These are phyloP conservation scores for Amiota communis DNA, from an alignment of 2,888 invertebrate genomes.

Conservation along the genomic window DNA sequence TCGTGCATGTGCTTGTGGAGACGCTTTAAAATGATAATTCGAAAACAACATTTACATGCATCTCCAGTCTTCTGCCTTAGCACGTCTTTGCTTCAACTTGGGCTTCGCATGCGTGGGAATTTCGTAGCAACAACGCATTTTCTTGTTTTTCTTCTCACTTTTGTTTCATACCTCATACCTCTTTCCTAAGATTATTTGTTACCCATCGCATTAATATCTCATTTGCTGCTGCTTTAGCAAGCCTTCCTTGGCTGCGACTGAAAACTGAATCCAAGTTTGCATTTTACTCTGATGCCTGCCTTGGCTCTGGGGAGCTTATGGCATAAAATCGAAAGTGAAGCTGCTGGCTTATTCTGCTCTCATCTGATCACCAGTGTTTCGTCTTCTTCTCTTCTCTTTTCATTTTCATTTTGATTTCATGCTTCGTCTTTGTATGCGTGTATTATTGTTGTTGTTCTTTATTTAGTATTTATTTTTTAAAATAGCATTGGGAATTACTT, in stretches of 20 bases:
- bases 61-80: background rate
- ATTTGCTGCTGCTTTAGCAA: conserved; percentile 2
- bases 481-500: conserved; percentile 28
- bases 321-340: conserved; percentile 28
- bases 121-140: background rate
- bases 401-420: background rate
- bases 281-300: too few relatives aligned
- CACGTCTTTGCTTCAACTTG: background rate
- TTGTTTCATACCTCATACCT: background rate
- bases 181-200: background rate
- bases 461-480: conserved; percentile 6
- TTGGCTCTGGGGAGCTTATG: conserved; percentile 1
- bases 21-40: conserved; percentile 22
- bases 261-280: too few relatives aligned
- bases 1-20: background rate
- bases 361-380: background rate
- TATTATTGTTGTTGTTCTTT: background rate
- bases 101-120: conserved; percentile 17
- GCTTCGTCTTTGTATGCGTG: background rate
- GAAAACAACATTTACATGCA: background rate
- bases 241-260: background rate
- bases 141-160: background rate
- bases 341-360: background rate
- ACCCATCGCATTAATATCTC: conserved; percentile 19
- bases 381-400: conserved; percentile 9